Conservation (phyloP, 2,888 invertebrate species). For the Epicampocera succincta region DNA sequence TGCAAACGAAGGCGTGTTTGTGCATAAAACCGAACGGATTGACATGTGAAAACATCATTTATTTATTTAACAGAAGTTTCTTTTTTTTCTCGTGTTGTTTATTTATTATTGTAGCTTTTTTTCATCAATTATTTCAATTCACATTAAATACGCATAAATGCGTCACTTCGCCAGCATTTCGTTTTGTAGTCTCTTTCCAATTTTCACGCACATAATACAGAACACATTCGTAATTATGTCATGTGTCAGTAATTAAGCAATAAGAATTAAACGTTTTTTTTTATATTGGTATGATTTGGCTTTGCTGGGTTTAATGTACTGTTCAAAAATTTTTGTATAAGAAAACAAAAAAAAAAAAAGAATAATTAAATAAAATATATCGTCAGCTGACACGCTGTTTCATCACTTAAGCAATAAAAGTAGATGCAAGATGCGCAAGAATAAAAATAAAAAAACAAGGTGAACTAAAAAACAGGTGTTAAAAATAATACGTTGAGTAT, state of each 20-base stretch:
- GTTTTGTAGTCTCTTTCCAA: not conserved
- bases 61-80: constrained; percentile 6
- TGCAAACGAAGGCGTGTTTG: not conserved
- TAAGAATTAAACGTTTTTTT: constrained; percentile 9
- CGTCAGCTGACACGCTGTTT: too few species aligned
- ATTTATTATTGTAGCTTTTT: not conserved
- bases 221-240: not conserved
- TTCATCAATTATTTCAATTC: constrained; percentile 8
- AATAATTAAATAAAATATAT: too few species aligned
- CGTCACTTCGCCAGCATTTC: constrained; percentile 13
- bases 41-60: constrained; percentile 33
- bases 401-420: too few species aligned
- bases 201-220: not conserved
- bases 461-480: too few species aligned
- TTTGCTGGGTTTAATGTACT: too few species aligned
- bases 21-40: constrained; percentile 6
- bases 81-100: not conserved
- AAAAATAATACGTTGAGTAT: too few species aligned
- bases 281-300: too few species aligned
- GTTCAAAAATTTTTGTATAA: too few species aligned
- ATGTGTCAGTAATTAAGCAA: constrained; percentile 33
- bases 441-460: too few species aligned
- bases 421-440: too few species aligned
- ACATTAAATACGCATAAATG: constrained; percentile 38
- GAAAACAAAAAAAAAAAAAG: too few species aligned